Base-by-base conservation (phyloP, 2,888 invertebrate species). In the Diplolepis rosae region DNA sequence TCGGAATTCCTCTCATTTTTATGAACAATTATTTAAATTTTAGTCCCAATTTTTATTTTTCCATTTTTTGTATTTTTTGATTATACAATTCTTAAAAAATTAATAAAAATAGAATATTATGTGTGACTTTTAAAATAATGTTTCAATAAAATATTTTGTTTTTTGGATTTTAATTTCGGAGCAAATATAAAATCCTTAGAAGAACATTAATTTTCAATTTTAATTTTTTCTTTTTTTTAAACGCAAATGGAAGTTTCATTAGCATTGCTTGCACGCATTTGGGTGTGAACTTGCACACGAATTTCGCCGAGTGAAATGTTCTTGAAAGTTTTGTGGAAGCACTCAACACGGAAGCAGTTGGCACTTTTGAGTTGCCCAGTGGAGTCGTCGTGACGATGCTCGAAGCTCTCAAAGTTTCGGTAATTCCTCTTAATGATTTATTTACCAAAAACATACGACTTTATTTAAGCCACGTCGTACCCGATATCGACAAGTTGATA, bases 401-500 rank as follows among this genome's bases (percentile, higher is more conserved):
- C 35, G 18, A 66, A 28, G 15, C 30, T 32, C 13, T 27, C 51
- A 68, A 75, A 74, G 66, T 76, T 72, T 75, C 48, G 39, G 51
- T 42, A 66, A 69, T 35, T 51, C 56, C 28, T 18, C 51, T 42
- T 72, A 75, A 76, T 76, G 75, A 79, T 79, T 79, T 78, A 78
- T 78, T 78, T 75, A 77, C 68, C 69, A 65, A 74, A 74, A 66
- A 35, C 50, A 67, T 24, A 24, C 39, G 61, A 65, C 72, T 77
- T 74, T 77, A 78, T 76, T 74, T 76, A 72, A 74, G 73, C 77
- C 75, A 79, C 76, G 72, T 73, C 70, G 73, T 70, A 68, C 69
- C 71, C 73, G 73, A 75, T 77, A 75, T 78, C 76, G 75, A 68
- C 67, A 68, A 70, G 42, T 69, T 28, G 48, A 42, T 66, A 56